A percentile compares a stretch with the other conserved stretches of the same genome.
Conservation (phyloP, 2,888 invertebrate genomes). For the Ectobius pallidus region DNA sequence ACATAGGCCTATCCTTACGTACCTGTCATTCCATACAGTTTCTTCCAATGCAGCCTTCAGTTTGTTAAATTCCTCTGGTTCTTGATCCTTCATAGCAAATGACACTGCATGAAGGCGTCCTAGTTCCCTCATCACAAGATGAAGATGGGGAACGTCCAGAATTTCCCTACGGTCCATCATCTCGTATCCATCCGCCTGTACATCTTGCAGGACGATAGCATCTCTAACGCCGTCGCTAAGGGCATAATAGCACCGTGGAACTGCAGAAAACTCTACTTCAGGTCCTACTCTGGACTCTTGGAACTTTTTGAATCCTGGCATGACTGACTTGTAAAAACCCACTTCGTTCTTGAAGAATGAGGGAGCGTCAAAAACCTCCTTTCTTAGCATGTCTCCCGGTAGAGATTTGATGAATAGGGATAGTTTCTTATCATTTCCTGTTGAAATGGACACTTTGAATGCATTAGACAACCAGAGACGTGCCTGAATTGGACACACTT, state of each 20-base stretch:
- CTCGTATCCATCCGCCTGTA: neutral
- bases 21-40: neutral
- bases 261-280: neutral
- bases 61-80: constrained; percentile 57
- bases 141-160: constrained; percentile 57
- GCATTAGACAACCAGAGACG: too few species aligned
- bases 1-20: too few species aligned
- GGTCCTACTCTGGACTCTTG: neutral
- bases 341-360: constrained; percentile 27
- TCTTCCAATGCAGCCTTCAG: neutral
- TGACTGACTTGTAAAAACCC: constrained; percentile 2
- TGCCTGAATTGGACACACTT: too few species aligned
- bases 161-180: neutral
- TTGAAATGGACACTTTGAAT: too few species aligned
- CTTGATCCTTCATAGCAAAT: constrained; percentile 63
- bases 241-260: neutral
- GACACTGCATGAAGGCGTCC: constrained; percentile 66
- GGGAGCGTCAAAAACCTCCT: neutral
- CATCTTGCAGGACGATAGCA: neutral
- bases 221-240: neutral
- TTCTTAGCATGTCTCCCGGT: neutral
- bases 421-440: too few species aligned
- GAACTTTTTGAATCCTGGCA: constrained; percentile 43
- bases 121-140: constrained; percentile 58
- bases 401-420: neutral